Percentiles rank a stretch among this genome's conserved stretches.
phyloP scores from a whole-genome alignment of 2,888 invertebrate species.

The Drosophila gaucha region DNA sequence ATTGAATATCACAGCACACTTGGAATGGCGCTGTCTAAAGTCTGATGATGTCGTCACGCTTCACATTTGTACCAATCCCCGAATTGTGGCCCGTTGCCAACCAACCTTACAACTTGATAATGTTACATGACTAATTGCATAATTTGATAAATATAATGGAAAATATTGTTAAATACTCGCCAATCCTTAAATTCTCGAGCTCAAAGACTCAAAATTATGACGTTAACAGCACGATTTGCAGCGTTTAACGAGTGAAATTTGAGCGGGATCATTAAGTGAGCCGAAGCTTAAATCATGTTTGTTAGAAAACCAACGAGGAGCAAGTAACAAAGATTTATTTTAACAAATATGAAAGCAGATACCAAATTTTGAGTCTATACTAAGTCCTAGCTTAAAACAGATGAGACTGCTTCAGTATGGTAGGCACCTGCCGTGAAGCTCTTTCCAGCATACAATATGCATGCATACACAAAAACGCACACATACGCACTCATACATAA shows the following conservation, averaged over 20 bases:
- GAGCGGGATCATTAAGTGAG: neutral
- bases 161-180: neutral
- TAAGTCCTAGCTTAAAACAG: too few relatives aligned
- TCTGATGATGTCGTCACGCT: conserved; percentile 61
- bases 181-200: conserved; percentile 17
- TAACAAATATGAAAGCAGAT: too few relatives aligned
- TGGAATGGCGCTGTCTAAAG: conserved; percentile 48
- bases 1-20: conserved; percentile 48
- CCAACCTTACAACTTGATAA: conserved; percentile 25
- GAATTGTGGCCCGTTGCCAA: conserved; percentile 22
- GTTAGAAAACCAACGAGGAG: neutral
- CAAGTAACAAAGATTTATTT: neutral
- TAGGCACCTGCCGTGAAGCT: too few relatives aligned
- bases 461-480: too few relatives aligned
- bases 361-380: neutral
- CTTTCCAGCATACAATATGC: too few relatives aligned
- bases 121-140: conserved; percentile 37
- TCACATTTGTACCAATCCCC: conserved; percentile 29
- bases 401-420: too few relatives aligned
- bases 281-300: neutral
- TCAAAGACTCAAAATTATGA: neutral
- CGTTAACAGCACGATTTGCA: too few relatives aligned
- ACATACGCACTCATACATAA: too few relatives aligned
- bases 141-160: conserved; percentile 22
- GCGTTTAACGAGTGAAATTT: neutral